These are phyloP conservation scores for Leptinotarsa juncta DNA, from an alignment of 2,888 invertebrate genomes.

Conservation along the genomic window DNA sequence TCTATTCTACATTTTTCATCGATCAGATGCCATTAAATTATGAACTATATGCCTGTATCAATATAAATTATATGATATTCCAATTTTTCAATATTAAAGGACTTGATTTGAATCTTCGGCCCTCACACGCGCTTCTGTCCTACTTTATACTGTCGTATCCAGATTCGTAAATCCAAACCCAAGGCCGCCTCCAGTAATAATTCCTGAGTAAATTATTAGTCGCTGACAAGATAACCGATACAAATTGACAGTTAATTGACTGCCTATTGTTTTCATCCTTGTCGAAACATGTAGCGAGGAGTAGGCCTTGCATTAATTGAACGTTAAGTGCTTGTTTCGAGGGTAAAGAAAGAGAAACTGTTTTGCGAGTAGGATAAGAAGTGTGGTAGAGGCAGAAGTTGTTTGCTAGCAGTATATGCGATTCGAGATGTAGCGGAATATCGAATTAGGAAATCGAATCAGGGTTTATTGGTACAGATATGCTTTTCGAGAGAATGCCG, in stretches of 20 bases:
- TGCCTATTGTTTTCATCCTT: not conserved
- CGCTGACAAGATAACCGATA: conserved; percentile 6
- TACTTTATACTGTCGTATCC: not conserved
- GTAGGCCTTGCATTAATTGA: conserved; percentile 7
- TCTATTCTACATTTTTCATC: too few relatives aligned
- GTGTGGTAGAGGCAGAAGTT: not conserved
- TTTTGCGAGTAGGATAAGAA: not conserved
- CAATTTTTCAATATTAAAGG: not conserved
- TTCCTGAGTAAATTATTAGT: conserved; percentile 6
- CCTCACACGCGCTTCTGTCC: not conserved
- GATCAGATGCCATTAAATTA: too few relatives aligned
- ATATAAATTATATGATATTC: too few relatives aligned
- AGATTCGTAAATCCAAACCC: not conserved
- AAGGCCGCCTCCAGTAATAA: not conserved
- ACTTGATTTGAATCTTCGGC: not conserved
- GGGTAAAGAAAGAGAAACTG: not conserved
- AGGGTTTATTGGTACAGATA: not conserved
- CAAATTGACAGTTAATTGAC: conserved; percentile 10
- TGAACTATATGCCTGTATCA: too few relatives aligned
- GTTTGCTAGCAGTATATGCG: not conserved
- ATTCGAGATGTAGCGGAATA: not conserved
- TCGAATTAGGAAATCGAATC: not conserved
- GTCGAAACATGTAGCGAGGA: not conserved
- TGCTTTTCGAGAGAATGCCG: not conserved
- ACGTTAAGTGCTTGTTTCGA: not conserved